Base-by-base conservation (phyloP, 2,113 vertebrate genomes). In the Chaetorhynchus papuensis region DNA sequence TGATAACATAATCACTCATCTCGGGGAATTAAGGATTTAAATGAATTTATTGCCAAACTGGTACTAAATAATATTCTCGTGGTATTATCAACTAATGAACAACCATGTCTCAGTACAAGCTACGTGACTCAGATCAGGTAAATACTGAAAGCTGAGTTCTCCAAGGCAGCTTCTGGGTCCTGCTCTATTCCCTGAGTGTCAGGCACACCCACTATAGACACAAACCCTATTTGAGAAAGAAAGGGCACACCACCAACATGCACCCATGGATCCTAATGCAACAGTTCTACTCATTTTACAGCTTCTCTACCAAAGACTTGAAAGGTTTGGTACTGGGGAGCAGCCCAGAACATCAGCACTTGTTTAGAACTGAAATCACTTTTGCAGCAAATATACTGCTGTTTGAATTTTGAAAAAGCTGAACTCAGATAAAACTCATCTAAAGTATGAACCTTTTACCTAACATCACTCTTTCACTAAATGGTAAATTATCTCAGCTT, bases 151-250 rank as follows among this genome's bases (percentile, higher is more conserved):
- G n/a, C 13, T 78, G 22, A 49, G 31, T 42, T 91, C 45, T 72
- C 61, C 64, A 63, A 75, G 33, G 33, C 49, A 69, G 49, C 13
- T 61, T 9, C 42, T 68, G 18, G 26, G 10, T 65, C 24, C 11
- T 1, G 1, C 21, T 52, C 76, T n/a, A 56, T 47, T n/a, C 60
- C 35, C 15, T 44, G 37, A 60, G 13, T 3, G 0, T 28, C 30
- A 59, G 56, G 28, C 14, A 71, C 9, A 17, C 6, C 20, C 27
- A 68, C 12, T 2, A 0, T 12, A 59, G 23, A 78, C 19, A 27
- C 31, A 83, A 89, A 83, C 4, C 17, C 30, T 54, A 2, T 61
- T 75, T 63, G 56, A 87, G 39, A 66, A 35, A 78, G 12, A 50
- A 87, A 56, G 7, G 8, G 41, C 15, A 15, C 54, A 26, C 3